A percentile compares a stretch with the other conserved stretches of the same genome.
Evolutionary conservation across 2,888 invertebrate species (phyloP).

Genomic region (Prenolepis imparis): DNA sequence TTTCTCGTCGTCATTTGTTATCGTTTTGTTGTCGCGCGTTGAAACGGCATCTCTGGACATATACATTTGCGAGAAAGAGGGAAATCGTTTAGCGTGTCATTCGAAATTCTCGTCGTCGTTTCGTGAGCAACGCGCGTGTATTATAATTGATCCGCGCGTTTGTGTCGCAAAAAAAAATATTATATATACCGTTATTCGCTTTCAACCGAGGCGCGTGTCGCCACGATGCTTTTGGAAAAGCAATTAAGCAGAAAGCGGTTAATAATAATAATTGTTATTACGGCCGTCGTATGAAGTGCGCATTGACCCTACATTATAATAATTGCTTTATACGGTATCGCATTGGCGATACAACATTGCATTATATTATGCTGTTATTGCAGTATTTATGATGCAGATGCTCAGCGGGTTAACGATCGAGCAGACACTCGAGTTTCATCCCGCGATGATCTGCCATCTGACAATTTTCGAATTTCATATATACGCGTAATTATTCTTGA

Average conservation of each 20-base stretch:
- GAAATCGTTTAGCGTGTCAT: conserved; percentile 4
- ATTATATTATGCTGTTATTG: not conserved
- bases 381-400: conserved; percentile 22
- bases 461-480: conserved; percentile 58
- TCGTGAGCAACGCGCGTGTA: not conserved
- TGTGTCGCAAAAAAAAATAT: not conserved
- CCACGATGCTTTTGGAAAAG: conserved; percentile 1
- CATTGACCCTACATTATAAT: conserved; percentile 6
- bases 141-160: conserved; percentile 19
- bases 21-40: not conserved
- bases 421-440: not conserved
- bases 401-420: not conserved
- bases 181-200: not conserved
- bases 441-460: not conserved
- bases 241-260: conserved; percentile 31
- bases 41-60: not conserved
- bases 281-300: not conserved
- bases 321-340: conserved; percentile 17
- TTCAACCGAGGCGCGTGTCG: not conserved
- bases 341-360: not conserved
- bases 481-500: not conserved
- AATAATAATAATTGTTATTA: conserved; percentile 36
- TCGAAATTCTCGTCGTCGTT: not conserved
- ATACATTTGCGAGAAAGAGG: not conserved
- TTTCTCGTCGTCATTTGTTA: conserved; percentile 16